Base-by-base conservation (phyloP, 1,140 invertebrate species). In the Drosophila baimaii region DNA sequence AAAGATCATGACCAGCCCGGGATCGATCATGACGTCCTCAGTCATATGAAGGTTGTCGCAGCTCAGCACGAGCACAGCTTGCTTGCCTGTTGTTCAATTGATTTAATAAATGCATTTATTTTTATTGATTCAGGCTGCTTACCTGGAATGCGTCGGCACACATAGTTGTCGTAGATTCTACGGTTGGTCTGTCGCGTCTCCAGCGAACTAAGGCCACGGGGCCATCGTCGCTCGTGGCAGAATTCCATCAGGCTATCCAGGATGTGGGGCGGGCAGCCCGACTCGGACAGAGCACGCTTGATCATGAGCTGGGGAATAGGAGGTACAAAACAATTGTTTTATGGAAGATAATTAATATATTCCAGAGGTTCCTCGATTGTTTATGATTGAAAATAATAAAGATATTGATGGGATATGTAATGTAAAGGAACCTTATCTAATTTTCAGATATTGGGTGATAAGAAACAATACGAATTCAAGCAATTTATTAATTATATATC, bases 1-100 rank as follows among this genome's bases (percentile, higher is more conserved):
- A 93, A 99, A 99, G 84, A 99, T 99, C 98, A 99, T 98, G 15
- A 99, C 97, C 74, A 99, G 94, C n/a, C 98, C 98, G 5, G 98
- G 98, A 80, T 98, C 97, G 31, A 98, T 94, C 94, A 99, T 98
- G 95, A 99, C 97, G 80, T 99, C 97, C 77, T 98, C 97, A 72
- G 97, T 96, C 94, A 99, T 98, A 91, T 99, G 98, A 27, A 95
- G 94, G 92, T 99, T 99, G 92, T 99, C 98, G 92, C 97, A 98
- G 66, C 96, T 96, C 79, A 99, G 94, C 27, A 99, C 98, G 77
- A 99, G 94, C 29, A 99, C 98, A 47, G 98, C 98, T 93, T 98
- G 98, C 91, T 98, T 98, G 46, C 91, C 91, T 92, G 52, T 35
- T 23, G 55, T 19, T 25, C 31, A 51, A 43, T 43, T 41, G 19